These are phyloP conservation scores for Scartelaos histophorus DNA, from an alignment of 2,113 vertebrate species.

Conservation along the genomic window DNA sequence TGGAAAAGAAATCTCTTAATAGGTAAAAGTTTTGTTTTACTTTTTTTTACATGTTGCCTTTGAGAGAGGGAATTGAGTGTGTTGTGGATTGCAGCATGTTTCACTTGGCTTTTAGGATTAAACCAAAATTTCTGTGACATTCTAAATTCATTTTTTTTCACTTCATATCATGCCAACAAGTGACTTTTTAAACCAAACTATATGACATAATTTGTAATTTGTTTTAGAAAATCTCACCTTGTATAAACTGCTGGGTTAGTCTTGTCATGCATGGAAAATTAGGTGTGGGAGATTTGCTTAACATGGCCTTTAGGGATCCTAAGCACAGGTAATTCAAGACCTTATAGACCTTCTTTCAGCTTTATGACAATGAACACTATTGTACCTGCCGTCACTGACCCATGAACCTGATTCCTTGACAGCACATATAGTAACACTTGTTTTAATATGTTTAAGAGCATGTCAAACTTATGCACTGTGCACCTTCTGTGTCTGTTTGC, in stretches of 20 bases:
- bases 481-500: constrained; percentile 29
- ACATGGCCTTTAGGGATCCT: constrained; percentile 59
- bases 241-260: constrained; percentile 18
- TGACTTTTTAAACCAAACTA: background rate
- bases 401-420: constrained; percentile 36
- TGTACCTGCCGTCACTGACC: constrained; percentile 50
- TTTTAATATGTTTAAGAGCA: constrained; percentile 25
- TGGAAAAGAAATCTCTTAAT: constrained; percentile 37
- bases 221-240: constrained; percentile 9
- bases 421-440: constrained; percentile 19
- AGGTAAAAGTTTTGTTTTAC: constrained; percentile 31
- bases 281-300: constrained; percentile 65
- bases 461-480: constrained; percentile 9
- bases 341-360: constrained; percentile 40
- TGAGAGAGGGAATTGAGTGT: background rate
- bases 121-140: background rate
- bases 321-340: constrained; percentile 65
- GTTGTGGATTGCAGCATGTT: background rate
- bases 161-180: background rate
- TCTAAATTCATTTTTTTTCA: background rate
- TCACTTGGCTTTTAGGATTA: background rate
- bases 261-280: constrained; percentile 54
- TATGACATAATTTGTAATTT: background rate
- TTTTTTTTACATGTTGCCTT: background rate
- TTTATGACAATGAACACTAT: constrained; percentile 60